Evolutionary conservation across 2,797 vertebrate genomes (phyloP), one percentile per base, ranked within the genome.

Genomic region (Arvicola amphibius): DNA sequence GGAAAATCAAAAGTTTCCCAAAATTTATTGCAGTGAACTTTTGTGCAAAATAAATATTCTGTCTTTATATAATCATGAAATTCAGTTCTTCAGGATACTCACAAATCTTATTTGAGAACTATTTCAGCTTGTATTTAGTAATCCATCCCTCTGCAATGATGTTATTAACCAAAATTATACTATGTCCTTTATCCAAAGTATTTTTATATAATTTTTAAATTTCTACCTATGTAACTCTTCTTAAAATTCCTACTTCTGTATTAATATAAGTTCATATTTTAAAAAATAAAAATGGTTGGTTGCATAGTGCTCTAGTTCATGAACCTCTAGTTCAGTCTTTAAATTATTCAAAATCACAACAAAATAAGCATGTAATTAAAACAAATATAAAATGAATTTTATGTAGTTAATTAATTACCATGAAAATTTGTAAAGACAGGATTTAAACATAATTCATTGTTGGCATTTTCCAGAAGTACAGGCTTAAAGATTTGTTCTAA

Each of bases 331-430:
- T 48, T 17, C 34, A 46, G 43, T 65, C 27, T 93, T 80, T 91
- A 91, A 87, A 83, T 59, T 71, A 86, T 67, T 59, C 48, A 80
- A 87, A 86, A 77, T 85, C n/a, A 77, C 67, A 61, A 65, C 59
- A 19, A 95, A 94, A 91, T 95, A 78, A 90, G 61, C 7, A 87
- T 80, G 27, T 71, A 59, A 93, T 86, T 88, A 63, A 85, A 80
- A 76, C 32, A 87, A 80, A 77, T 73, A 46, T 27, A 90, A 92
- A 43, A 69, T 63, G 40, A 2, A 46, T 59, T 87, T 48, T 8
- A 59, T 34, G 4, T 40, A 77, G 0, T 81, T 29, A 88, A 73
- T 46, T 37, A 92, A 91, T 73, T 78, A 93, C 1, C 59, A 74
- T 69, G 13, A 25, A 27, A 86, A 69, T 12, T 77, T 73, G 67